These are phyloP conservation scores for Apoda limacodes DNA, from an alignment of 2,888 invertebrate genomes.

Conservation along the genomic window DNA sequence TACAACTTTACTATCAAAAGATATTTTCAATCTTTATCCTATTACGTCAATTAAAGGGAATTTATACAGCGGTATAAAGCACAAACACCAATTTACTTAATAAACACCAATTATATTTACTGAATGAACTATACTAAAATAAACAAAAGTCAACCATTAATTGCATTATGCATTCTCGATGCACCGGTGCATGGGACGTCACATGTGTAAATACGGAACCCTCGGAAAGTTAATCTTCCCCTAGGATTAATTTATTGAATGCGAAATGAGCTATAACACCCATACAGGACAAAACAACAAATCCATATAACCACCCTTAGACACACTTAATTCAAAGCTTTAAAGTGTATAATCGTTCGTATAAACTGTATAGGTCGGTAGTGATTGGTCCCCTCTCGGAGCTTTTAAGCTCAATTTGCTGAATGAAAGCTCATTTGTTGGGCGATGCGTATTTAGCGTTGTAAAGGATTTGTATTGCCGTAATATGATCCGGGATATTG, in stretches of 20 bases:
- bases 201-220: conserved; percentile 52
- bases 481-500: too few species aligned
- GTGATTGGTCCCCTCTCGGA: conserved; percentile 38
- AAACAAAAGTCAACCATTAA: conserved; percentile 43
- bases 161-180: conserved; percentile 43
- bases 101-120: conserved; percentile 27
- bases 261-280: conserved; percentile 64
- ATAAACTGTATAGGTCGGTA: conserved; percentile 17
- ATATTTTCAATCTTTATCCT: too few species aligned
- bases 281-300: conserved; percentile 37
- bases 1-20: not conserved
- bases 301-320: conserved; percentile 21
- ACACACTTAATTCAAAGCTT: conserved; percentile 18
- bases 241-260: conserved; percentile 64
- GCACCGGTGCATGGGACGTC: conserved; percentile 26
- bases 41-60: too few species aligned
- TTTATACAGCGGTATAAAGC: too few species aligned
- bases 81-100: conserved; percentile 21
- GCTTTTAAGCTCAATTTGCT: conserved; percentile 65
- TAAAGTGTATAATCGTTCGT: conserved; percentile 28
- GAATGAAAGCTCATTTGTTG: conserved; percentile 47
- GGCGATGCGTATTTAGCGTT: conserved; percentile 45
- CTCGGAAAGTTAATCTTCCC: conserved; percentile 45
- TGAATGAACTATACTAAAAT: conserved; percentile 35
- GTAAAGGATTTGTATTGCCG: conserved; percentile 38